Conservation (phyloP, 30 jellyfish, hydroid and myxozoan genomes). For the Aurelia sp. region DNA sequence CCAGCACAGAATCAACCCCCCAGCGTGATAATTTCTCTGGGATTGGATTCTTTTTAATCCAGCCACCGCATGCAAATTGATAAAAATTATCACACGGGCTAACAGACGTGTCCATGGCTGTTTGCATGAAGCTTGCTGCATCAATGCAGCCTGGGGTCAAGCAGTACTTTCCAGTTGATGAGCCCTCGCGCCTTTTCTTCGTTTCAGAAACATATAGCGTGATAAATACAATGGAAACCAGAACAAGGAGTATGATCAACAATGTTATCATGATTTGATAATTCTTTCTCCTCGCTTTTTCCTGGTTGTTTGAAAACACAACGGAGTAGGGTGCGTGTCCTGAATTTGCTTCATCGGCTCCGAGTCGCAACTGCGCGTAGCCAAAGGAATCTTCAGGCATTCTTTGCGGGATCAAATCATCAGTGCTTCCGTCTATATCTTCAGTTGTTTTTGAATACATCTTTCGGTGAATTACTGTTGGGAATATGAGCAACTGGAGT, state of each 20-base stretch:
- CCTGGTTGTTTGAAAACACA: constrained; percentile 34
- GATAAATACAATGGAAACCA: constrained; percentile 38
- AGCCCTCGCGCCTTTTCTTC: not conserved
- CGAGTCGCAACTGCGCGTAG: constrained; percentile 65
- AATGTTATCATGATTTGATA: constrained; percentile 30
- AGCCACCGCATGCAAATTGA: constrained; percentile 90
- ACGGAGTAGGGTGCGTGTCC: constrained; percentile 63
- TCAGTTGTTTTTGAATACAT: constrained; percentile 65
- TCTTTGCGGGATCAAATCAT: constrained; percentile 70
- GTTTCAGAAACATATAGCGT: constrained; percentile 22
- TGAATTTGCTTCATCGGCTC: constrained; percentile 51
- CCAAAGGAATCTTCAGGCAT: constrained; percentile 57
- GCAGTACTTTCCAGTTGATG: constrained; percentile 22
- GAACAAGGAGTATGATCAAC: not conserved
- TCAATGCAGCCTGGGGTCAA: constrained; percentile 80
- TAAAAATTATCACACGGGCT: constrained; percentile 83
- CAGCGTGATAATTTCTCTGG: constrained; percentile 84
- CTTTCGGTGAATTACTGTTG: not conserved
- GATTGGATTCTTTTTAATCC: constrained; percentile 85
- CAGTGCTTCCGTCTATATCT: constrained; percentile 76
- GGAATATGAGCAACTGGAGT: not conserved
- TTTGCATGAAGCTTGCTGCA: constrained; percentile 85
- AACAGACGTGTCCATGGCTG: constrained; percentile 72
- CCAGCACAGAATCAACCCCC: constrained; percentile 74
- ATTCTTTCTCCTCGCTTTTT: constrained; percentile 17